Evolutionary conservation across 2,797 vertebrate genomes (phyloP), one percentile per base, ranked within the genome.

Genomic region (Xenentodon cancila): DNA sequence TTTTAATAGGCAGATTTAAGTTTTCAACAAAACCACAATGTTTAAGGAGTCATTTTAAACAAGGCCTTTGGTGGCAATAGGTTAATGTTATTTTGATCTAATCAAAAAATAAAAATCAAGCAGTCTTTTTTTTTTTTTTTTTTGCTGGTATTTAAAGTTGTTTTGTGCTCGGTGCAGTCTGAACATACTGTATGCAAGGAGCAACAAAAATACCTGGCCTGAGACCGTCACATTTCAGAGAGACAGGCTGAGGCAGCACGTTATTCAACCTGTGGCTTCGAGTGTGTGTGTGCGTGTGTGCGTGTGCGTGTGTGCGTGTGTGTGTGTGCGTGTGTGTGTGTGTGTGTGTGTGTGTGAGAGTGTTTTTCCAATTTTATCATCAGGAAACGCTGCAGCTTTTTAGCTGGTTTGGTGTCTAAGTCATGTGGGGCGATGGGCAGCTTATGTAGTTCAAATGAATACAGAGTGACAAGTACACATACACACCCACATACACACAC

Each of bases 401-500:
- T 73, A 59, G 59, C 59, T 58, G 66, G 81, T 84, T 86, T 79
- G 71, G 77, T 78, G 75, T 84, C 69, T 75, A 70, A 73, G 73
- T 85, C 78, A 69, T 73, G 77, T 79, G 85, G 85, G 83, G 87
- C 85, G 89, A 76, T 80, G 85, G 88, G 77, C 84, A 84, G 85
- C 78, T 75, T 81, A 70, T 71, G 64, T 59, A 75, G 75, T 85
- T 86, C 83, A 81, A 73, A 81, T 74, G 84, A 70, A 81, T 75
- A 80, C 62, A 77, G 44, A 64, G 57, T 62, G 27, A 54, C 66
- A 64, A 42, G 37, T 32, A 51, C 22, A 68, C 55, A 61, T 54
- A 76, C 40, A 40, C 62, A 68, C 60, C 70, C 53, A 69, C 42
- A 45, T 43, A 53, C 57, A 71, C 61, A 72, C 73, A 66, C 53